phyloP scores from a whole-genome alignment of 2,113 vertebrate genomes.

The Lichenostomus cassidix region DNA sequence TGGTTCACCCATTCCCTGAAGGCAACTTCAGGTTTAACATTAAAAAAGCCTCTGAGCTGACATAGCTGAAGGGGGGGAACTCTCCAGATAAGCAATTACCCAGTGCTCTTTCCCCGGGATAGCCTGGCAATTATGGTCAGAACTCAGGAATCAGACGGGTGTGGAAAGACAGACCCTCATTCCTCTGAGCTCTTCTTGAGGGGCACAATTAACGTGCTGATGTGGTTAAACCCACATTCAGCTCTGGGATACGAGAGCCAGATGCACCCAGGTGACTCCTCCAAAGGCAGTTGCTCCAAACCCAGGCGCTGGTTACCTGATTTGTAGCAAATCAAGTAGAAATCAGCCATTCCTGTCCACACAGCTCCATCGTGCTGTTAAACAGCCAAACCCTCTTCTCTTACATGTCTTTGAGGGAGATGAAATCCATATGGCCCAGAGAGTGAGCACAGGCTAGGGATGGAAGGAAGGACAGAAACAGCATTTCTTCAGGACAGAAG shows the following conservation, averaged over 20 bases:
- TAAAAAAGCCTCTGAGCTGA: not conserved
- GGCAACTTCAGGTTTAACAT: not conserved
- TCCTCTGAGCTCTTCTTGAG: slow-evolving; percentile 68
- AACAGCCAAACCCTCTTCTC: slow-evolving; percentile 58
- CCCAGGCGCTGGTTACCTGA: slow-evolving; percentile 71
- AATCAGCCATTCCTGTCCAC: slow-evolving; percentile 70
- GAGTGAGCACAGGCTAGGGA: not conserved
- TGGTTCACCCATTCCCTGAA: not conserved
- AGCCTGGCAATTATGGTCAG: slow-evolving; percentile 62
- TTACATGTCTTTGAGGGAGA: slow-evolving; percentile 58
- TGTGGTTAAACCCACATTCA: slow-evolving; percentile 68
- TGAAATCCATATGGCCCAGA: slow-evolving; percentile 73
- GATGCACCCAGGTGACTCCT: slow-evolving; percentile 68
- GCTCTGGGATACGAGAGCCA: slow-evolving; percentile 59
- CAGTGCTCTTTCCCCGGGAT: slow-evolving; percentile 62
- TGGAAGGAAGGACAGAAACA: slow-evolving; percentile 43
- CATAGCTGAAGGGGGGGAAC: not conserved
- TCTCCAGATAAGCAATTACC: slow-evolving; percentile 59
- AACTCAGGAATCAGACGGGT: slow-evolving; percentile 61
- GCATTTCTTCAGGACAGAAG: slow-evolving; percentile 47
- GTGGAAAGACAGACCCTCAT: slow-evolving; percentile 59
- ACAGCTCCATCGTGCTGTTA: slow-evolving; percentile 46
- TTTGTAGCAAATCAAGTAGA: slow-evolving; percentile 76
- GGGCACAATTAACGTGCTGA: slow-evolving; percentile 65
- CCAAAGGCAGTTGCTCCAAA: slow-evolving; percentile 26